These are phyloP conservation scores for Argya squamiceps DNA, from an alignment of 2,797 vertebrate genomes.

Conservation along the genomic window DNA sequence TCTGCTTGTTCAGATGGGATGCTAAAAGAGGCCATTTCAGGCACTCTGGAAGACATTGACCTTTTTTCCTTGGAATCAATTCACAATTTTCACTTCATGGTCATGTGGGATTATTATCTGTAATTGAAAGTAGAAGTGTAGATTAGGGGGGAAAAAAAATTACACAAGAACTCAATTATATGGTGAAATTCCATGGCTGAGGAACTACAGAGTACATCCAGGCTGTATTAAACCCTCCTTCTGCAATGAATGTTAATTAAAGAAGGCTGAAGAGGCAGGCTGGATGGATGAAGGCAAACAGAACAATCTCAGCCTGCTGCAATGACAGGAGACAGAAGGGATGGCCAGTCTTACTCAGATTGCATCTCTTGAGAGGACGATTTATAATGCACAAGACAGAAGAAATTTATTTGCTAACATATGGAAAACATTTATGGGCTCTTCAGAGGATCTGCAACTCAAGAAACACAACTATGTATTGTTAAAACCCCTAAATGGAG, in stretches of 20 bases:
- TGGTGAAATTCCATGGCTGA: neutral
- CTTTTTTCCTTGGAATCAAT: slow-evolving; percentile 38
- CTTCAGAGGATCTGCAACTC: slow-evolving; percentile 52
- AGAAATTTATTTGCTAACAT: slow-evolving; percentile 68
- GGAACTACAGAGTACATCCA: neutral
- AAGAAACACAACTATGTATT: slow-evolving; percentile 46
- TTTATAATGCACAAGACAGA: slow-evolving; percentile 51
- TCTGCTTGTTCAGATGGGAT: slow-evolving; percentile 13
- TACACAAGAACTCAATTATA: neutral
- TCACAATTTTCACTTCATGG: slow-evolving; percentile 27
- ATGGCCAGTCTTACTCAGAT: slow-evolving; percentile 54
- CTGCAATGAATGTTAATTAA: slow-evolving; percentile 19
- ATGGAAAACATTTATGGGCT: slow-evolving; percentile 66
- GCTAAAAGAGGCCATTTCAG: slow-evolving; percentile 32
- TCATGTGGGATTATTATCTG: slow-evolving; percentile 46
- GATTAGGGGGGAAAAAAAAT: neutral
- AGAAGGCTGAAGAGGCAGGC: slow-evolving; percentile 24
- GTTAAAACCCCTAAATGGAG: slow-evolving; percentile 39
- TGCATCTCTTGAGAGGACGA: slow-evolving; percentile 54
- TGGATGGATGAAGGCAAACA: slow-evolving; percentile 39
- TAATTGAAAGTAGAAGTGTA: slow-evolving; percentile 42
- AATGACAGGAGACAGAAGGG: slow-evolving; percentile 28
- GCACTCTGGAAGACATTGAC: slow-evolving; percentile 44
- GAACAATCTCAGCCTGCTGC: neutral
- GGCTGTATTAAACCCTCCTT: neutral